Conservation (phyloP, 2,888 invertebrate genomes). For the Antheraea yamamai region DNA sequence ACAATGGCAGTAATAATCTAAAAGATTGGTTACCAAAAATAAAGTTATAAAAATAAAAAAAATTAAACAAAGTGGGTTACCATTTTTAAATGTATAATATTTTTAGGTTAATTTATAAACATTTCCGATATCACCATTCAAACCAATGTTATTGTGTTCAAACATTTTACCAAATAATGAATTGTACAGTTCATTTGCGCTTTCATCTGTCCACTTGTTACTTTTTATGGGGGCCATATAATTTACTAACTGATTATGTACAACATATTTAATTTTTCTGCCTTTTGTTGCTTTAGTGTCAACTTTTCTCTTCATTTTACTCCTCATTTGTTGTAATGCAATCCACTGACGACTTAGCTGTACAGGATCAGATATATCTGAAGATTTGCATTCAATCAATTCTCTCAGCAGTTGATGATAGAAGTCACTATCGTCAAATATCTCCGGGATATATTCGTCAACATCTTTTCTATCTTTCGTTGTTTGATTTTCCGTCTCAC, state of each 20-base stretch:
- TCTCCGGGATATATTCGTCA: slow-evolving; percentile 88
- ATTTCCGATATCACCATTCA: slow-evolving; percentile 62
- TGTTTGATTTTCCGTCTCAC: slow-evolving; percentile 44
- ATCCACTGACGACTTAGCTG: slow-evolving; percentile 95
- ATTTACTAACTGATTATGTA: slow-evolving; percentile 93
- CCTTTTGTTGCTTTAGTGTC: slow-evolving; percentile 98
- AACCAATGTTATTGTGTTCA: slow-evolving; percentile 69
- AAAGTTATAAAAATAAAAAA: too few species aligned
- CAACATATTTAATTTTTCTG: slow-evolving; percentile 92
- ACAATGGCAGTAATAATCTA: too few species aligned
- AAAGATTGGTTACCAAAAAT: too few species aligned
- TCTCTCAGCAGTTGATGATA: slow-evolving; percentile 96
- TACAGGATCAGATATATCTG: slow-evolving; percentile 90
- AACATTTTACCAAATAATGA: slow-evolving; percentile 89
- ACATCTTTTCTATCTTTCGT: slow-evolving; percentile 61
- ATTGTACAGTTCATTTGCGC: slow-evolving; percentile 89
- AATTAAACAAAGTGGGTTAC: background rate
- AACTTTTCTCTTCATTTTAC: slow-evolving; percentile 95
- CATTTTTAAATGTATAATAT: background rate
- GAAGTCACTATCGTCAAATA: slow-evolving; percentile 98
- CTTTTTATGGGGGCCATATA: slow-evolving; percentile 92
- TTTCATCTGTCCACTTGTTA: slow-evolving; percentile 87
- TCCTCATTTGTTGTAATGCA: slow-evolving; percentile 94
- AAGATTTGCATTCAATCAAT: slow-evolving; percentile 94
- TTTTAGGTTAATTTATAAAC: slow-evolving; percentile 55